Evolutionary conservation across 2,797 vertebrate species (phyloP), one percentile per base, ranked within the genome.

Genomic region (Heteromormyrus szaboi): DNA sequence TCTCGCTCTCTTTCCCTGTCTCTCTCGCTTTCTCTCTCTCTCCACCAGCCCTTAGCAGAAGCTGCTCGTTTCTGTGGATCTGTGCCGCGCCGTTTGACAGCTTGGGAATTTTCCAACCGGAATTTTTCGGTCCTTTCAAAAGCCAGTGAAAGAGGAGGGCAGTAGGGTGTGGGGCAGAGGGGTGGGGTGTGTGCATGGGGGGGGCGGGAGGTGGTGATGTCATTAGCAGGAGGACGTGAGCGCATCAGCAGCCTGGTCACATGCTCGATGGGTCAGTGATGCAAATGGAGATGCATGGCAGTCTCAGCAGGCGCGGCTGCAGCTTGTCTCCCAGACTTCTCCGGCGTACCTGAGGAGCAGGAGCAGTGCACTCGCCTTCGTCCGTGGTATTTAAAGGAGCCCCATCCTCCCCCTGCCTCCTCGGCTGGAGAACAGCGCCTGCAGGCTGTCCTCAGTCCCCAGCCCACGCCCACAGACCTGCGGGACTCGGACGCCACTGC

Each of bases 211-310:
- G 84, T 93, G 96, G 97, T 98, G 98, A 98, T 98, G 97, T 98
- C 97, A 98, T 97, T 98, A 96, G 96, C 97, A 97, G 96, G 96
- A 95, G 95, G 96, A 96, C 97, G 97, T 88, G 94, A 96, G 95
- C 97, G 97, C 97, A 98, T 98, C 97, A 97, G 97, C 97, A 97
- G 97, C 97, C 95, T 96, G 96, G 95, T 99, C 98, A 98, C 98
- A 98, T 98, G 98, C 97, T 97, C 96, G 97, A 96, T 97, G 95
- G 96, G 97, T 97, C 97, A 97, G 97, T 97, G 96, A 97, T 98
- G 97, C 97, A 95, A 97, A 96, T 94, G 92, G 97, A 96, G 95
- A 96, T 96, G 94, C 96, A 97, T 97, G 97, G 97, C 96, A 96
- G 95, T 95, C 94, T 93, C 95, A 94, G 90, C 93, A 92, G 94